Base-by-base conservation (phyloP, 2,113 vertebrate genomes). In the Bombycilla garrulus region DNA sequence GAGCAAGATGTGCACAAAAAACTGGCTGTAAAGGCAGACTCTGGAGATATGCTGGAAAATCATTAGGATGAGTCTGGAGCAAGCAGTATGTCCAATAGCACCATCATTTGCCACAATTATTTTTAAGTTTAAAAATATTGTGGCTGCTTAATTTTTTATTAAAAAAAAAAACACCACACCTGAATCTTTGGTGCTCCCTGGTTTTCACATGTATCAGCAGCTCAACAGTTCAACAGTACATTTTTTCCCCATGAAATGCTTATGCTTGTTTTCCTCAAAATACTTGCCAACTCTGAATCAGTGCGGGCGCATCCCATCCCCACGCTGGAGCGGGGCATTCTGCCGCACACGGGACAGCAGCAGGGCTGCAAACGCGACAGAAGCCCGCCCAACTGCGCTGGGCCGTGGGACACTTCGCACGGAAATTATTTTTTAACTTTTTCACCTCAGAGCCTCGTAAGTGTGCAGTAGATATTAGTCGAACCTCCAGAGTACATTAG, bases 381-480 rank as follows among this genome's bases (percentile, higher is more conserved):
- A 11, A 22, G 19, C 12, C 14, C 1, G 3, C 2, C 33, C 45
- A 10, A 20, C 17, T 12, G 7, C 5, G 38, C 21, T 3, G 15
- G 18, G 4, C 25, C 14, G 24, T 7, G 29, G 3, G 26, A 6
- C 24, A 1, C 6, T 38, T 18, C 3, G 1, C 67, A 3, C 2
- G n/a, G 28, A 14, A 66, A 38, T 65, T 12, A 7, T 5, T 8
- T 33, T 28, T 38, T 2, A 26, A 21, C 10, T 26, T 48, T 45
- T 48, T 28, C 13, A 15, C 19, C 40, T 1, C 2, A 3, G 7
- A 11, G 45, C 64, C 29, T 54, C 21, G 7, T 31, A 13, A 40
- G 16, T 0, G 1, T 2, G 12, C 4, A 6, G 31, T 16, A 8
- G 24, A 5, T 5, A 11, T 0, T 0, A 56, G 40, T 4, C 15